These are phyloP conservation scores for Rhopalosiphum nymphaeae DNA, from an alignment of 2,888 invertebrate genomes.

Conservation along the genomic window DNA sequence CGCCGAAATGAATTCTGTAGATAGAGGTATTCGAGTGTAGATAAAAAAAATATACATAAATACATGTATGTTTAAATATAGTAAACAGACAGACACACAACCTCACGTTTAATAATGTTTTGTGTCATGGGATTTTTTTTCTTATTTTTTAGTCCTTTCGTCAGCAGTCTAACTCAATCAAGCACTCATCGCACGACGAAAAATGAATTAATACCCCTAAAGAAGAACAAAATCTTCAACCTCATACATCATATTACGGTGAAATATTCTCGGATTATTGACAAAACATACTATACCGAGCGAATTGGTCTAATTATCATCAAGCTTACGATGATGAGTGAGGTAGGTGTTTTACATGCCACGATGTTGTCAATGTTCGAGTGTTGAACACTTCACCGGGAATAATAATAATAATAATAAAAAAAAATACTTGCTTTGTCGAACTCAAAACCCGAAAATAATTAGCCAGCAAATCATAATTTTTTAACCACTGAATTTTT, in stretches of 20 bases:
- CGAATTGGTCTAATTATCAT: constrained; percentile 39
- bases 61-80: neutral
- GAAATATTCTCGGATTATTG: constrained; percentile 36
- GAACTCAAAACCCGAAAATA: constrained; percentile 54
- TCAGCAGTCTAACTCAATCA: constrained; percentile 21
- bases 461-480: constrained; percentile 47
- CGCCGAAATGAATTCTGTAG: constrained; percentile 40
- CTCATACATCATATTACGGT: neutral
- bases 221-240: neutral
- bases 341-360: constrained; percentile 11
- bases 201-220: neutral
- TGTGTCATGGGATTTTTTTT: neutral
- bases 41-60: neutral
- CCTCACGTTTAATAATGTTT: neutral
- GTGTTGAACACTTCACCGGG: constrained; percentile 11
- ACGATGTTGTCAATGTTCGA: neutral
- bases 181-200: neutral
- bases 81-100: neutral
- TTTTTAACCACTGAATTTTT: constrained; percentile 21
- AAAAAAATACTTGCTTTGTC: constrained; percentile 40
- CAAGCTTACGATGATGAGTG: neutral
- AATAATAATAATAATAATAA: neutral
- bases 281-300: neutral
- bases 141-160: neutral
- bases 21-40: constrained; percentile 15